Evolutionary conservation across 2,888 invertebrate species (phyloP), one percentile per base, ranked within the genome.

Genomic region (Mythimna albipuncta): DNA sequence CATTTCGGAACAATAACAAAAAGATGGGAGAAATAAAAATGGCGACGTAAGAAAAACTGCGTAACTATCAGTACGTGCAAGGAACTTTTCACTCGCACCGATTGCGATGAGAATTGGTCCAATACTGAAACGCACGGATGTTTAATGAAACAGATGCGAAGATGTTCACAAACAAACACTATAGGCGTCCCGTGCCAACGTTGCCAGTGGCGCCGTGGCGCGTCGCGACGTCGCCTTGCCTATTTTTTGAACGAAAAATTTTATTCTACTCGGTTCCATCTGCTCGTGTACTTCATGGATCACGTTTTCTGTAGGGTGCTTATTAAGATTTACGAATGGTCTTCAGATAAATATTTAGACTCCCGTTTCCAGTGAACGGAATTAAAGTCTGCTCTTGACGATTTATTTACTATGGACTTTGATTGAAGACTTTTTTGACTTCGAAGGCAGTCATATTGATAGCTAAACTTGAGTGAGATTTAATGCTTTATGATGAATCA

Each of bases 131-230:
- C 91, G 90, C 85, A 85, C 91, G 93, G 92, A 92, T 94, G 94
- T 95, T 94, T 94, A 92, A 93, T 91, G 92, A 93, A 94, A 94
- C 95, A 94, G 94, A 94, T 93, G 94, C 89, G 94, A 93, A 95
- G 95, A 95, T 91, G 92, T 92, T 91, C 93, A 91, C 93, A 93
- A 94, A 94, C 95, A 95, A 94, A 93, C 91, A 92, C 84, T 88
- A 79, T 70, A 84, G 86, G 90, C 90, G 89, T 90, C 91, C 91
- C 89, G 94, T 95, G 95, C 96, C 95, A 96, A 94, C 91, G 89
- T 74, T 84, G 89, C 89, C 89, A 84, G 93, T 92, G 93, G 94
- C 94, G 94, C 93, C 92, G 89, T 90, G 90, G 73, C 85, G 89
- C 92, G 91, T 86, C 91, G 89, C 87, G 83, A 87, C 92, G 85